phyloP scores from a whole-genome alignment of 2,888 invertebrate species.

The Dicycla oo region DNA sequence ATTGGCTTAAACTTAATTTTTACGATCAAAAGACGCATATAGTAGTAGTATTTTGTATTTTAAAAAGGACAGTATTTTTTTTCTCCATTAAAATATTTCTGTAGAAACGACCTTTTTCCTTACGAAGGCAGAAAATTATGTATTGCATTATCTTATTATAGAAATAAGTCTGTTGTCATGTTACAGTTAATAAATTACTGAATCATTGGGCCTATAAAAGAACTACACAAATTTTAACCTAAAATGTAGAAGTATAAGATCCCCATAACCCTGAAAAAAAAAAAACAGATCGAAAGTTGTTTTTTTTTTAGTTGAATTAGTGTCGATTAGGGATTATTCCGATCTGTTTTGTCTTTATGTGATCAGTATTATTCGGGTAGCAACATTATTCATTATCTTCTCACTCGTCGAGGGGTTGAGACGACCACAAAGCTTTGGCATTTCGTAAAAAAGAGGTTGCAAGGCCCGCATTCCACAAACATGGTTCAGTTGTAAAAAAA shows the following conservation, averaged over 20 bases:
- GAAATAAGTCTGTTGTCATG: neutral
- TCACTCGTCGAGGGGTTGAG: neutral
- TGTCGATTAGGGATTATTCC: too few relatives aligned
- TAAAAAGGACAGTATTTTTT: too few relatives aligned
- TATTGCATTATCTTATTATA: neutral
- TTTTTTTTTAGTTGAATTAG: neutral
- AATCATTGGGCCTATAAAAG: neutral
- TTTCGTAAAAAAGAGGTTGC: conserved; percentile 41
- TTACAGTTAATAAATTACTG: neutral
- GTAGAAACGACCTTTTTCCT: too few relatives aligned
- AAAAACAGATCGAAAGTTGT: too few relatives aligned
- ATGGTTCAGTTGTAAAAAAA: conserved; percentile 41
- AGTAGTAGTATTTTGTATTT: too few relatives aligned
- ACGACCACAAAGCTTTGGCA: conserved; percentile 25
- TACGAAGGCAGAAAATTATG: too few relatives aligned
- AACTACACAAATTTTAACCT: too few relatives aligned
- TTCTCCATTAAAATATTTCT: too few relatives aligned
- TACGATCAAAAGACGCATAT: too few relatives aligned
- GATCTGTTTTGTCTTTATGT: neutral
- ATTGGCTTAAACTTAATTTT: too few relatives aligned
- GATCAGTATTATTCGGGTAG: conserved; percentile 8
- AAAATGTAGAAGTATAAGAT: too few relatives aligned
- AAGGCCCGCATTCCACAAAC: conserved; percentile 47
- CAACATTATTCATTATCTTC: conserved; percentile 26
- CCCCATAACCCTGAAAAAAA: neutral